Percentiles rank a stretch among this genome's conserved stretches.
Evolutionary conservation across 2,113 vertebrate genomes (phyloP).

Genomic region (Psilopsiagon aurifrons): DNA sequence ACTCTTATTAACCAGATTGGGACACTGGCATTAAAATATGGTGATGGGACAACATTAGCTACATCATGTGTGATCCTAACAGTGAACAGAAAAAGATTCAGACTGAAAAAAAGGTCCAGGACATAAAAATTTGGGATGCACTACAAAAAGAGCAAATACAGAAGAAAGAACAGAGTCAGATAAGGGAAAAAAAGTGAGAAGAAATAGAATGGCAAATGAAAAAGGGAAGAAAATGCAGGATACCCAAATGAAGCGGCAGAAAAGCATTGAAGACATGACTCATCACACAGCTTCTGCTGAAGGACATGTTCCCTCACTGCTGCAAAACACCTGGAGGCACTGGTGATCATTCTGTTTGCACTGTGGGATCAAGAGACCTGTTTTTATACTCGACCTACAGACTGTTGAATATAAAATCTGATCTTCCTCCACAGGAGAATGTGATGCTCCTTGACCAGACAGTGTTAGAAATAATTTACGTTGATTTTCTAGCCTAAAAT

Average conservation of each 20-base stretch:
- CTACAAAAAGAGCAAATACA: neutral
- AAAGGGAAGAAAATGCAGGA: neutral
- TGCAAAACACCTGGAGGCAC: neutral
- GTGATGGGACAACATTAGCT: neutral
- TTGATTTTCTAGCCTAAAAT: neutral
- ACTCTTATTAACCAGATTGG: neutral
- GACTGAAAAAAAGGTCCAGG: neutral
- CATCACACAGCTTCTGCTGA: neutral
- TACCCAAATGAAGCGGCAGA: neutral
- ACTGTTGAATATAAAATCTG: neutral
- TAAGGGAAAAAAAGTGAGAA: neutral
- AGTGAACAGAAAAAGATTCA: neutral
- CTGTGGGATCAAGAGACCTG: rapidly evolving
- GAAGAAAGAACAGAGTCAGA: neutral
- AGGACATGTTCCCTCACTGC: neutral
- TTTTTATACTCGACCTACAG: neutral
- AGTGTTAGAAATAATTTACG: neutral
- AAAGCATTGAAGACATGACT: neutral
- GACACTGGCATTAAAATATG: neutral
- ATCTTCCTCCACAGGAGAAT: neutral
- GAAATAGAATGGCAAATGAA: neutral
- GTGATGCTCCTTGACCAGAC: neutral
- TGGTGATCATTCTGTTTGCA: neutral
- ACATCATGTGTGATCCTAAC: neutral
- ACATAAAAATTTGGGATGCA: neutral